Evolutionary conservation across 53 echinoderm and acorn worm genomes (phyloP), one percentile per base, ranked within the genome.

Genomic region (Temnopleurus reevesii): DNA sequence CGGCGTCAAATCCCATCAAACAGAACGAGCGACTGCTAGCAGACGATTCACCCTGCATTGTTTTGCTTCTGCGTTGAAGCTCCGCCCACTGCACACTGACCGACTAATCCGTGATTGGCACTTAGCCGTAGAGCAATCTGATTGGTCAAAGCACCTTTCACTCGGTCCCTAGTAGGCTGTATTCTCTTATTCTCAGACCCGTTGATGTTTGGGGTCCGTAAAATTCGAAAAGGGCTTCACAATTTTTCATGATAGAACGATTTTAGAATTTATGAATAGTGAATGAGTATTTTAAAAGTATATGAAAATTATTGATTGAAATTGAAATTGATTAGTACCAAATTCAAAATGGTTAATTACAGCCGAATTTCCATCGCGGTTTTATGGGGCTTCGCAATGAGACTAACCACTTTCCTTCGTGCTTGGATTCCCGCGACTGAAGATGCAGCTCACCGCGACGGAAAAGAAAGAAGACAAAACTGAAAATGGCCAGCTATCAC

Each of bases 101-200:
- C 88, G 71, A 47, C 71, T 87, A 87, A 87, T 87, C 88, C 88
- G 88, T 87, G 88, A 87, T 87, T 87, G 88, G 88, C 88, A 87
- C 45, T 30, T 87, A 6, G 19, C 31, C 46, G 71, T 2, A 29
- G 46, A 49, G 71, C 31, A 21, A 12, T 28, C 5, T 87, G 53
- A 87, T 87, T 87, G 88, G 88, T 59, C 61, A n/a, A 85, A 85
- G 46, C 29, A 61, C 44, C 24, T 12, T 5, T 13, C 59, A 45
- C 26, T 61, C 1, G 86, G 54, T 54, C 53, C 53, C 83, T 38
- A 55, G 55, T 53, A 19, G 17, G n/a, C 24, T 2, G 8, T 53
- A 83, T 83, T 83, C 56, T 55, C 4, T 2, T 15, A 24, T 13
- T 9, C 29, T 57, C 71, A 71, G 71, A 43, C 71, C 12, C 8